Conservation (phyloP, 2,797 vertebrate genomes). For the Coendou prehensilis region DNA sequence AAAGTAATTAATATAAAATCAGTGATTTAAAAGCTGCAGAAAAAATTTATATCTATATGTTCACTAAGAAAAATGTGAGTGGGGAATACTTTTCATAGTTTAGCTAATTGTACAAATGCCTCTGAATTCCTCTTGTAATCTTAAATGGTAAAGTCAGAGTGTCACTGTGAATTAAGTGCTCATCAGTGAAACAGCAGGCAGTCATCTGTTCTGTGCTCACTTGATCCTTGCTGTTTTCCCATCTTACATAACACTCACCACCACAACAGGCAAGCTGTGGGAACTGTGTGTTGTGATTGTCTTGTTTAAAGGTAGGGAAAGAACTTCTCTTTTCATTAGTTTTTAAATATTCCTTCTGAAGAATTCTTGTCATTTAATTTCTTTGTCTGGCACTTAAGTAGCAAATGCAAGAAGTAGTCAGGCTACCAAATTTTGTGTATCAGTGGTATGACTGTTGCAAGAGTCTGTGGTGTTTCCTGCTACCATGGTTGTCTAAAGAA, state of each 20-base stretch:
- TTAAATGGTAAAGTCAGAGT: neutral
- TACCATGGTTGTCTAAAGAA: slow-evolving; percentile 23
- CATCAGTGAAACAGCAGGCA: neutral
- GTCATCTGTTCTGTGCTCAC: neutral
- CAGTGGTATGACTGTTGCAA: neutral
- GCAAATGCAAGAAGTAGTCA: slow-evolving; percentile 14
- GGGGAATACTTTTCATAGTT: neutral
- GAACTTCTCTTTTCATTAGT: slow-evolving; percentile 41
- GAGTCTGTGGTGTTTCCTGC: slow-evolving; percentile 36
- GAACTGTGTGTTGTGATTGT: neutral
- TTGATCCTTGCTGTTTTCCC: neutral
- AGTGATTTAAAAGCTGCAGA: neutral
- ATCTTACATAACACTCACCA: neutral
- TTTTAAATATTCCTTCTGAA: slow-evolving; percentile 61
- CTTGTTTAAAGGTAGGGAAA: slow-evolving; percentile 48
- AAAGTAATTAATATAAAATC: slow-evolving; percentile 21
- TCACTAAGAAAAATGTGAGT: neutral
- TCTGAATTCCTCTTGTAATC: neutral
- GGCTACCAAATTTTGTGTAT: neutral
- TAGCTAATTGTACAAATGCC: neutral
- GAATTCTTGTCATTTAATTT: slow-evolving; percentile 39
- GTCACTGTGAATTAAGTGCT: neutral
- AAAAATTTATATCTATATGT: neutral
- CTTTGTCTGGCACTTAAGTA: neutral
- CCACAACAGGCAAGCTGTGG: neutral